Base-by-base conservation (phyloP, 2,113 vertebrate species). In the Guaruba guarouba region DNA sequence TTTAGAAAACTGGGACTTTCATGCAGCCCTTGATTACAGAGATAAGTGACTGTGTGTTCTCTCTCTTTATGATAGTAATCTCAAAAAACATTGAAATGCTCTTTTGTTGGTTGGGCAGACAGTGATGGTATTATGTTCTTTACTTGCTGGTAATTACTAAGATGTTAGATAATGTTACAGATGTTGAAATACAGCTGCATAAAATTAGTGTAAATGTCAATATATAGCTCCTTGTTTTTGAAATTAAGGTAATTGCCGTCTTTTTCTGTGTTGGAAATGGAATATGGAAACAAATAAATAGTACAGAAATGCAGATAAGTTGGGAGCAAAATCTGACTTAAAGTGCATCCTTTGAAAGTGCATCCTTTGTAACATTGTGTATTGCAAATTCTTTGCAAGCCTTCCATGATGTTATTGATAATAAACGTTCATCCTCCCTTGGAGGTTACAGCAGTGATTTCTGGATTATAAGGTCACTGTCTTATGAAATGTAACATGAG, bases 91-190 rank as follows among this genome's bases (percentile, higher is more conserved):
- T 78, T 83, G 49, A 43, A n/a, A 11, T 81, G 49, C 48, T 70
- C 13, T 80, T 93, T n/a, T 77, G 23, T 74, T 93, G 28, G 59
- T 70, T 83, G 46, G 80, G 51, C 54, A 84, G 80, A 92, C 88
- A 88, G 79, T 59, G 10, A 10, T 81, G 51, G 6, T 61, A 51
- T 74, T 91, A 54, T 55, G 90, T 90, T 82, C 49, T 48, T 67
- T 69, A 68, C 57, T 95, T 73, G 39, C 17, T 59, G 37, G 29
- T 85, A 79, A 68, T 94, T 78, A 29, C 33, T 75, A n/a, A 84
- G 48, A 57, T 91, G 27, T 20, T 84, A 48, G 46, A 11, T 88
- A 17, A 22, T 2, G 2, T 71, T 92, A 63, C 48, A 71, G 43
- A 44, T 83, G 9, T 81, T 92, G 55, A 92, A 64, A 71, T 81